Evolutionary conservation across 1,140 invertebrate species (phyloP).

Genomic region (Diabrotica undecimpunctata): DNA sequence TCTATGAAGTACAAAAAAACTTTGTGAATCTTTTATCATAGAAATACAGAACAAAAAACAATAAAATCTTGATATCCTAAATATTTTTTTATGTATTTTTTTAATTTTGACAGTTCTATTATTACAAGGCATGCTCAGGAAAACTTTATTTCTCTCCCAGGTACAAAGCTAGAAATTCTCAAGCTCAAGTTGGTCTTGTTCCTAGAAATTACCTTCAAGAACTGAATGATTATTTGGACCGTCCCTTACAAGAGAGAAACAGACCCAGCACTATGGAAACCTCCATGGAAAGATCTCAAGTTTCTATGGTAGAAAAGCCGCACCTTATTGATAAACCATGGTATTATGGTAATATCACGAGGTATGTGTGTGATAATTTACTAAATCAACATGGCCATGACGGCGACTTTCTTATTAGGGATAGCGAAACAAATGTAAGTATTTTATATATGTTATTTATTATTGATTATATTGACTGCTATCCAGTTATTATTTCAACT

Average conservation of each 20-base stretch:
- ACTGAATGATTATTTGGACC: slow-evolving; percentile 80
- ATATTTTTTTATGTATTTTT: no score
- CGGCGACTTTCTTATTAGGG: slow-evolving; percentile 97
- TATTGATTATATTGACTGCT: not conserved
- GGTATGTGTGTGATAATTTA: slow-evolving; percentile 91
- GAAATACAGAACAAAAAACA: no score
- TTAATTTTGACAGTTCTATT: no score
- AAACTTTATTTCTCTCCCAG: slow-evolving; percentile 39
- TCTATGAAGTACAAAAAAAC: no score
- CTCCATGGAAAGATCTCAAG: slow-evolving; percentile 47
- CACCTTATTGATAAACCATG: slow-evolving; percentile 80
- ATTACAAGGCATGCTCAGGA: no score
- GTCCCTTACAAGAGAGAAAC: slow-evolving; percentile 67
- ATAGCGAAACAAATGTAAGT: slow-evolving; percentile 98
- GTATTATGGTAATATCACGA: slow-evolving; percentile 95
- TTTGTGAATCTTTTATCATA: no score
- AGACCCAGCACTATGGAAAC: slow-evolving; percentile 51
- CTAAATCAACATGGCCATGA: slow-evolving; percentile 92
- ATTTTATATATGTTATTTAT: not conserved
- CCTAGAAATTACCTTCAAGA: slow-evolving; percentile 96
- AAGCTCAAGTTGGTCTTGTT: slow-evolving; percentile 88
- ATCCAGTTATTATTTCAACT: not conserved
- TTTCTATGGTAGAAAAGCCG: slow-evolving; percentile 55
- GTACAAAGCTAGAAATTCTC: slow-evolving; percentile 90
- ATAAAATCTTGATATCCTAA: no score